phyloP scores from a whole-genome alignment of 2,797 vertebrate genomes.

The Lagodon rhomboides region DNA sequence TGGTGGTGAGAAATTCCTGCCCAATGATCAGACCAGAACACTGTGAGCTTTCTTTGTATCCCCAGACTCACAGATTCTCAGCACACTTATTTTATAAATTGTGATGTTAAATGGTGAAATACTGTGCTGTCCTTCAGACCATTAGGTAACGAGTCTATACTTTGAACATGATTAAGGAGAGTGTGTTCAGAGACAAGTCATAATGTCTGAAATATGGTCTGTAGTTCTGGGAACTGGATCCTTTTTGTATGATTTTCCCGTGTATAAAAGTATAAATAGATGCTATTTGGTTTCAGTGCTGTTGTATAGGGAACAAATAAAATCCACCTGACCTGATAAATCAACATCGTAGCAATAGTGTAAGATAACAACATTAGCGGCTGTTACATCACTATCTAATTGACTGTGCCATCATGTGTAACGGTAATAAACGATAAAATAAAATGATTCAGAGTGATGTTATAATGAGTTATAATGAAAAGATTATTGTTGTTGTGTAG shows the following conservation, averaged over 20 bases:
- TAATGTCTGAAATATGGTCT: not conserved
- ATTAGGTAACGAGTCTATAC: not conserved
- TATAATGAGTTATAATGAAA: not conserved
- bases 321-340: slow-evolving; percentile 29
- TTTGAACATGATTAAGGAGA: not conserved
- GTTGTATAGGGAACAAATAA: slow-evolving; percentile 15
- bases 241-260: not conserved
- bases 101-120: not conserved
- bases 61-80: not conserved
- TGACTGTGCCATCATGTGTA: slow-evolving; percentile 1
- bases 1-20: slow-evolving; percentile 12
- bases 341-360: slow-evolving; percentile 29
- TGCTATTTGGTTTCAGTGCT: not conserved
- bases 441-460: not conserved
- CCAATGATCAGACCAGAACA: not conserved
- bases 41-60: slow-evolving; percentile 18
- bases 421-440: not conserved
- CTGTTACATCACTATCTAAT: slow-evolving; percentile 31
- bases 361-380: slow-evolving; percentile 31
- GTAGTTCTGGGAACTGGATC: not conserved
- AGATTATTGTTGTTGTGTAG: slow-evolving; percentile 10
- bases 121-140: not conserved
- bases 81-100: not conserved
- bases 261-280: not conserved
- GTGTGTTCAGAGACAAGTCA: not conserved